Base-by-base conservation (phyloP, 2,888 invertebrate species). In the Philaethria dido region DNA sequence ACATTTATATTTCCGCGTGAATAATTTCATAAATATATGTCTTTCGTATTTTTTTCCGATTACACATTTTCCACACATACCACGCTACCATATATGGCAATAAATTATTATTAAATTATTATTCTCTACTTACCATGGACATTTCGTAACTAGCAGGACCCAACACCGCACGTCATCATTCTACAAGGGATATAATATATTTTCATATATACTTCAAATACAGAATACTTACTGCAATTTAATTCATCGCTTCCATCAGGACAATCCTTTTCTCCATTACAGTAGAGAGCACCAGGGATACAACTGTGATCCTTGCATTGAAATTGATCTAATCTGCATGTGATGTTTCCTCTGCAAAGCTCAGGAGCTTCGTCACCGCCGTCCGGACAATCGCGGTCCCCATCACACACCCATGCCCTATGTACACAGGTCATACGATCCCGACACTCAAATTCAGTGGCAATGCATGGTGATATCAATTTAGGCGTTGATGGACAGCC, bases 301-400 rank as follows among this genome's bases (percentile, higher is more conserved):
- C 97, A 97, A 72, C 94, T 95, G 70, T 94, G 94, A 89, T 97
- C 96, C 59, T 94, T 94, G 84, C 98, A 98, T 80, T 96, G 96
- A 85, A 97, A 98, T 87, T 98, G 97, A 89, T 98, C 97, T 0
- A 95, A 92, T 54, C 96, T 93, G 87, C 98, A 98, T 29, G 96
- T 96, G 75, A 95, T 88, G 78, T 96, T 96, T 54, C 93, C 94
- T 75, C 97, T 95, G 78, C 94, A 93, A 55, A 93, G 80, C 62
- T 93, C 93, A 0, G 93, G 90, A 0, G 94, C 92, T 84, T 98
- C 98, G 81, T 98, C 98, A 0, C 95, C 95, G 36, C 96, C 97
- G 78, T 96, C 95, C 0, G 96, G 95, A 78, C 98, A 98, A 83
- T 98, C 98, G 54, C 93, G 93, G 75, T 96, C 96, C 1, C 97